Conservation (phyloP, 2,888 invertebrate genomes). For the Ecliptopera silaceata region DNA sequence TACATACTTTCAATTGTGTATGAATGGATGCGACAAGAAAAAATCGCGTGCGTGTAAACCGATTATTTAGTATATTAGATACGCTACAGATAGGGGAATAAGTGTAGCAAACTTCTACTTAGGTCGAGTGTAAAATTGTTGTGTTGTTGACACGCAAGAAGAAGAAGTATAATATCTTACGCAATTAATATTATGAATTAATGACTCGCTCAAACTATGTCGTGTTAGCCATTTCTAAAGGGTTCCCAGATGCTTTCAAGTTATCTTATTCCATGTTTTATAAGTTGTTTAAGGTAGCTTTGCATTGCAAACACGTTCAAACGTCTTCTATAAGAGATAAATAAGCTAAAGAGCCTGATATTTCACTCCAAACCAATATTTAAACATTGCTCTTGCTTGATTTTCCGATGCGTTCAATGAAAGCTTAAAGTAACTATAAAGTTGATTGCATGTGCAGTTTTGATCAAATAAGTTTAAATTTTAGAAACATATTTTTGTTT, state of each 20-base stretch:
- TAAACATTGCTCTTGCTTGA: conserved; percentile 11
- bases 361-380: conserved; percentile 24
- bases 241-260: conserved; percentile 9
- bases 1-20: too few relatives aligned
- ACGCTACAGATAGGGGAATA: too few relatives aligned
- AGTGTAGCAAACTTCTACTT: too few relatives aligned
- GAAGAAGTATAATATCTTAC: neutral
- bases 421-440: too few relatives aligned
- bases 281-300: conserved; percentile 11
- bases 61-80: too few relatives aligned
- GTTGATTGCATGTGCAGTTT: too few relatives aligned
- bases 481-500: too few relatives aligned
- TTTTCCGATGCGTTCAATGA: neutral
- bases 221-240: neutral
- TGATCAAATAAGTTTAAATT: too few relatives aligned
- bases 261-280: conserved; percentile 20
- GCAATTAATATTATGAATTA: too few relatives aligned
- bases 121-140: neutral
- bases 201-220: neutral
- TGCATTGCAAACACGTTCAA: conserved; percentile 28
- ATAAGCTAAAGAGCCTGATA: conserved; percentile 22
- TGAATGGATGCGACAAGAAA: too few relatives aligned
- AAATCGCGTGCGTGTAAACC: too few relatives aligned
- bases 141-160: too few relatives aligned
- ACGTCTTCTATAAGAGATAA: conserved; percentile 23